Evolutionary conservation across 2,797 vertebrate species (phyloP).

Genomic region (Ptychobarbus kaznakovi): DNA sequence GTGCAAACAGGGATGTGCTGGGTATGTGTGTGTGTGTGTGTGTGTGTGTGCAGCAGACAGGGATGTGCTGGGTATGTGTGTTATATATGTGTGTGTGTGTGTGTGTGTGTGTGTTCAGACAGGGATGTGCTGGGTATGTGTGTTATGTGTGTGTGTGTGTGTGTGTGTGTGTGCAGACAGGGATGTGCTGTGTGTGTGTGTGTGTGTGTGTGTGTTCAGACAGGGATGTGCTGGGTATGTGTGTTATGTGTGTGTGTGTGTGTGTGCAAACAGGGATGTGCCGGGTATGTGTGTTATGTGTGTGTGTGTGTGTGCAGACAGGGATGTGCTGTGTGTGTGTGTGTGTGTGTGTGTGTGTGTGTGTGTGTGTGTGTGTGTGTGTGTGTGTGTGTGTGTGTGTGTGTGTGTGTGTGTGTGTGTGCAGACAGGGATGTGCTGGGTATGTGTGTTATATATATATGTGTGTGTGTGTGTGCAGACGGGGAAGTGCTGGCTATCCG

Average conservation of each 20-base stretch:
- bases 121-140: too few relatives aligned
- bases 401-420: neutral
- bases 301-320: neutral
- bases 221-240: too few relatives aligned
- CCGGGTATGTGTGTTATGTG: constrained; percentile 74
- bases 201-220: neutral
- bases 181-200: constrained; percentile 78
- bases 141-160: too few relatives aligned
- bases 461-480: constrained; percentile 74
- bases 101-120: neutral
- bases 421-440: too few relatives aligned
- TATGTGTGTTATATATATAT: too few relatives aligned
- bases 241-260: neutral
- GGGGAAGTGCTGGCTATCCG: constrained; percentile 94
- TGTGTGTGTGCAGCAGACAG: too few relatives aligned
- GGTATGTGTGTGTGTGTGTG: too few relatives aligned
- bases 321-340: too few relatives aligned
- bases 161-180: constrained; percentile 79
- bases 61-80: too few relatives aligned
- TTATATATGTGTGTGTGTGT: constrained; percentile 76
- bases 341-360: constrained; percentile 59
- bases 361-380: constrained; percentile 65
- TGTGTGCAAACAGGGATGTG: constrained; percentile 87
- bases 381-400: constrained; percentile 71
- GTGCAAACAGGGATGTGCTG: too few relatives aligned